These are phyloP conservation scores for Strongylocentrotus purpuratus DNA, from an alignment of 35 echinoderm and acorn worm genomes.

Conservation along the genomic window DNA sequence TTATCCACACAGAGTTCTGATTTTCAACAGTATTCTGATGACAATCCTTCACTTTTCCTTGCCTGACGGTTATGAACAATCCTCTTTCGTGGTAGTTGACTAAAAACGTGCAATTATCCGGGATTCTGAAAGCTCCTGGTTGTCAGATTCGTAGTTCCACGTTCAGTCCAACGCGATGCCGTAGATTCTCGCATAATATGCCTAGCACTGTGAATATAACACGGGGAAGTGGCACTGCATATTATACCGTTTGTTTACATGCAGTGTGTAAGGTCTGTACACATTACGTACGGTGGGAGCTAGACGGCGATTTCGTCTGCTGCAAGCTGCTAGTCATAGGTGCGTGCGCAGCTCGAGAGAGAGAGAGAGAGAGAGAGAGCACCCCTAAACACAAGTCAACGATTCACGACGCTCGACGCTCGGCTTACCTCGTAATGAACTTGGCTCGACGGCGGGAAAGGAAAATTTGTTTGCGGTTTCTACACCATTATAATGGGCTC, in stretches of 20 bases:
- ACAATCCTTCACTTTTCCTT: background rate
- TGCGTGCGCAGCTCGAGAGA: background rate
- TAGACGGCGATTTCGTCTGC: background rate
- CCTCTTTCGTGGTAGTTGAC: background rate
- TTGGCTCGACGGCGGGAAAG: slow-evolving; percentile 8
- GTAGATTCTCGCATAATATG: background rate
- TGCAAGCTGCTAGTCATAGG: background rate
- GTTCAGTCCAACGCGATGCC: background rate
- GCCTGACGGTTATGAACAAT: background rate
- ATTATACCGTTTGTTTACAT: slow-evolving; percentile 39
- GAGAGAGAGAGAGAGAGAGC: background rate
- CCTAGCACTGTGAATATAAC: background rate
- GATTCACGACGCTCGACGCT: background rate
- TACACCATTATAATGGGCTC: slow-evolving; percentile 8
- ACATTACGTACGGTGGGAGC: background rate
- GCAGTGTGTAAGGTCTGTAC: slow-evolving; percentile 25
- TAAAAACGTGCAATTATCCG: background rate
- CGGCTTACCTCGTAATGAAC: slow-evolving; percentile 33
- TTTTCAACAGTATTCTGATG: background rate
- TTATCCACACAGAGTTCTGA: background rate
- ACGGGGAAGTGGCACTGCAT: background rate
- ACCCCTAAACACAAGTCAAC: background rate
- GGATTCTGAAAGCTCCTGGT: background rate
- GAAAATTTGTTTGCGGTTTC: slow-evolving; percentile 35
- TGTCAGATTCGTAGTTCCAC: background rate